Evolutionary conservation across 2,113 vertebrate species (phyloP).

Genomic region (Lasiurus cinereus): DNA sequence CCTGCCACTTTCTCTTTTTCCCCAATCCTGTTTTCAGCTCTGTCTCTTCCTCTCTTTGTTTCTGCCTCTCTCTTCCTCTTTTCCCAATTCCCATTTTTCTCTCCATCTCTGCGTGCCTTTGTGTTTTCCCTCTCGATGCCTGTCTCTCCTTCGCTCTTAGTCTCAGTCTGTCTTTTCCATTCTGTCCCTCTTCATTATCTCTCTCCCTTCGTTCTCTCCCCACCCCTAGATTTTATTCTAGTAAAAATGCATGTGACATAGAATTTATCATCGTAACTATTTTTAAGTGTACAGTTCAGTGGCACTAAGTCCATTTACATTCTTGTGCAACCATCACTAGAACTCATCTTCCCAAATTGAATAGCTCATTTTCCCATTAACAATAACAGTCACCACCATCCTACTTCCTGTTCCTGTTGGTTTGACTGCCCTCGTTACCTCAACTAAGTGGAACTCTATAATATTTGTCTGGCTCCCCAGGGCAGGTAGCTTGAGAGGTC

Average conservation of each 20-base stretch:
- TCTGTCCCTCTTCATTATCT: neutral
- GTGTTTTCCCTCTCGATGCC: neutral
- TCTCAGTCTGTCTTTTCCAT: neutral
- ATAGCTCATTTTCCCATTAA: neutral
- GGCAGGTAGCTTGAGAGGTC: neutral
- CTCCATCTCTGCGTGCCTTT: neutral
- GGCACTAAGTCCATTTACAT: neutral
- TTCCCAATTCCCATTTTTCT: neutral
- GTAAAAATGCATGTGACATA: neutral
- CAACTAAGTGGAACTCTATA: neutral
- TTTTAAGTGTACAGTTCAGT: neutral
- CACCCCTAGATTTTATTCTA: neutral
- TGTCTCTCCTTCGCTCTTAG: neutral
- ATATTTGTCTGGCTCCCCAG: neutral
- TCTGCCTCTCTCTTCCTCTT: neutral
- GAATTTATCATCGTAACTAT: neutral
- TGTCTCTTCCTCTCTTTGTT: neutral
- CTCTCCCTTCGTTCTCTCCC: neutral
- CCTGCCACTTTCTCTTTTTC: neutral
- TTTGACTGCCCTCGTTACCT: neutral
- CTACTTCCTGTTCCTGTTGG: neutral
- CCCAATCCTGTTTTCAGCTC: neutral
- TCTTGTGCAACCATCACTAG: neutral
- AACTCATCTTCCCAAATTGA: neutral
- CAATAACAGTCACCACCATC: neutral